Conservation (phyloP, 2,113 vertebrate species). For the Tilapia sparmanii region DNA sequence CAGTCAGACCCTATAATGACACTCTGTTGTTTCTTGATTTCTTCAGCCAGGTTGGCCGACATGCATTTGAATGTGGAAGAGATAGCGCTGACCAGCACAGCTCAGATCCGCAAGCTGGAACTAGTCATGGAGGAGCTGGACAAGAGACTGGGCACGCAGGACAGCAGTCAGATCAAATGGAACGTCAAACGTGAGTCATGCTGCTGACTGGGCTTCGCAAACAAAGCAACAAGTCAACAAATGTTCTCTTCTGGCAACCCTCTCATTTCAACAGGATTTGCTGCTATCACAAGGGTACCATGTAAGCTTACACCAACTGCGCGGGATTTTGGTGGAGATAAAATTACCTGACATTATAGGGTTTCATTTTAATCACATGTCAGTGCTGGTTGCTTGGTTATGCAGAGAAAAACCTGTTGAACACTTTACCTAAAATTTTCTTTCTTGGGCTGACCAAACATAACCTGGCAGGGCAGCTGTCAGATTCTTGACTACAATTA, state of each 20-base stretch:
- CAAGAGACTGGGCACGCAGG: slow-evolving; percentile 64
- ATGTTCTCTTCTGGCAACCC: slow-evolving; percentile 28
- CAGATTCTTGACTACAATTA: background rate
- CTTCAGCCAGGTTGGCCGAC: slow-evolving; percentile 72
- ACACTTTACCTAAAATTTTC: background rate
- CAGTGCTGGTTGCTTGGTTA: background rate
- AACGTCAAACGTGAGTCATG: slow-evolving; percentile 78
- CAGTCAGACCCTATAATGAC: background rate
- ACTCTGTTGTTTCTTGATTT: background rate
- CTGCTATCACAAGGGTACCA: slow-evolving; percentile 1
- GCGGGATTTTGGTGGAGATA: background rate
- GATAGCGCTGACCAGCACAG: slow-evolving; percentile 73
- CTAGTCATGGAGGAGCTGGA: slow-evolving; percentile 73
- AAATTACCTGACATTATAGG: background rate
- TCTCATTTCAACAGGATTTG: slow-evolving; percentile 9
- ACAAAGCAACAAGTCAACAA: slow-evolving; percentile 31
- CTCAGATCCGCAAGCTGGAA: slow-evolving; percentile 81
- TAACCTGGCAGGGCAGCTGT: background rate
- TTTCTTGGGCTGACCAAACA: background rate
- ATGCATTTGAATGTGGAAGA: slow-evolving; percentile 77
- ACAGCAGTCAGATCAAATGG: slow-evolving; percentile 75
- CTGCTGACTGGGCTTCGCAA: background rate
- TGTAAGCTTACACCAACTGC: slow-evolving; percentile 26
- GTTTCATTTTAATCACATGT: background rate
- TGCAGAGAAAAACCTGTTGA: background rate